A percentile compares a stretch with the other conserved stretches of the same genome.
These are phyloP conservation scores for Apamea epomidion DNA, from an alignment of 2,888 invertebrate species.

Conservation along the genomic window DNA sequence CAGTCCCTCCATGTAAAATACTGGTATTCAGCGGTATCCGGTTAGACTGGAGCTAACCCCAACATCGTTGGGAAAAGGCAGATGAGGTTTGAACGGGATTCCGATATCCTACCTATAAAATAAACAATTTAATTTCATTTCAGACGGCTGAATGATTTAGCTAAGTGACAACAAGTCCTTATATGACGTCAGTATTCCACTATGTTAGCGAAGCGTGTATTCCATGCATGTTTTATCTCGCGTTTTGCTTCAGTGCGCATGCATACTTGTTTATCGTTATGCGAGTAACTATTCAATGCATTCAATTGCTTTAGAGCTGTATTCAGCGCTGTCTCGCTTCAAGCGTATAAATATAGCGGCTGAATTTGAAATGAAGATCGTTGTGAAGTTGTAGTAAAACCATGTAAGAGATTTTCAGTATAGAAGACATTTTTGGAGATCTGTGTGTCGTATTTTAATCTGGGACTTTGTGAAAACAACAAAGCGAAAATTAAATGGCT, in stretches of 20 bases:
- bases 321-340: slow-evolving; percentile 24
- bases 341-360: slow-evolving; percentile 18
- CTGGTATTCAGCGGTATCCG: no score
- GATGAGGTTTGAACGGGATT: not conserved
- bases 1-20: no score
- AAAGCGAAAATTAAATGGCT: not conserved
- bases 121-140: no score
- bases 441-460: not conserved
- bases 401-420: not conserved
- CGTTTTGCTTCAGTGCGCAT: slow-evolving; percentile 68
- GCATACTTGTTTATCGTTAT: slow-evolving; percentile 54
- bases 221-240: slow-evolving; percentile 67
- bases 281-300: slow-evolving; percentile 49
- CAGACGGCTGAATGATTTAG: not conserved
- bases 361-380: slow-evolving; percentile 24
- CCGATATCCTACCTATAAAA: not conserved
- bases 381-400: slow-evolving; percentile 3
- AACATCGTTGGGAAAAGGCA: no score
- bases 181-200: not conserved
- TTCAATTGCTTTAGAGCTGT: slow-evolving; percentile 37
- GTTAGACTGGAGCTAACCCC: no score
- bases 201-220: slow-evolving; percentile 15
- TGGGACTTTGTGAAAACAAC: not conserved
- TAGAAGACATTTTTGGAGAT: not conserved
- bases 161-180: not conserved